These are phyloP conservation scores for Limnephilus marmoratus DNA, from an alignment of 2,888 invertebrate species.

Conservation along the genomic window DNA sequence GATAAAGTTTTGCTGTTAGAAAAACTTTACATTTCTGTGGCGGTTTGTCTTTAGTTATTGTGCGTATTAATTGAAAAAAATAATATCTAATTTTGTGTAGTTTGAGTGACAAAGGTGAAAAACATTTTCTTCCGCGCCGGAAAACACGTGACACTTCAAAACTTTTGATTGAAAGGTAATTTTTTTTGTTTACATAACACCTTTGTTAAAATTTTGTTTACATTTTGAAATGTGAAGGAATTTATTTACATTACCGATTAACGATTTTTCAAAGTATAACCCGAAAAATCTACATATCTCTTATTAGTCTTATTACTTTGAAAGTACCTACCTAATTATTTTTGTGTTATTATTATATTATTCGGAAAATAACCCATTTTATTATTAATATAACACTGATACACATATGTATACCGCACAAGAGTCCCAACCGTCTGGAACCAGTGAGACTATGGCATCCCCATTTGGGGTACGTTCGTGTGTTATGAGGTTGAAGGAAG, in stretches of 20 bases:
- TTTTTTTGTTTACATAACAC: not conserved
- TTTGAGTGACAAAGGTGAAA: not conserved
- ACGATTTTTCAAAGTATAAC: not conserved
- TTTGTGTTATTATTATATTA: no score
- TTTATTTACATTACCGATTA: not conserved
- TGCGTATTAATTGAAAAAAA: not conserved
- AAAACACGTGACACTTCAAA: conserved; percentile 2
- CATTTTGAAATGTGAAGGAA: not conserved
- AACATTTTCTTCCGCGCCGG: conserved; percentile 19
- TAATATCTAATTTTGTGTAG: not conserved
- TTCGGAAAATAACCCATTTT: no score
- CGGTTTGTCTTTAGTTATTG: not conserved
- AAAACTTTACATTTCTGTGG: not conserved
- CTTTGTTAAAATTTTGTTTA: not conserved
- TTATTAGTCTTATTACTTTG: no score
- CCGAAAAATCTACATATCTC: no score
- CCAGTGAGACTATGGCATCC: no score
- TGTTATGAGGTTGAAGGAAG: no score
- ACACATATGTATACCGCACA: no score
- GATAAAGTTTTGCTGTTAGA: not conserved
- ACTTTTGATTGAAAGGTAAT: not conserved
- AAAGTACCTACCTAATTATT: no score
- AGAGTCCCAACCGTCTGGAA: no score
- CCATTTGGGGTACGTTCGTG: no score
- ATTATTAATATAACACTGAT: no score